Percentiles rank a stretch among this genome's conserved stretches.
These are phyloP conservation scores for Baronia brevicornis DNA, from an alignment of 2,888 invertebrate species.

Conservation along the genomic window DNA sequence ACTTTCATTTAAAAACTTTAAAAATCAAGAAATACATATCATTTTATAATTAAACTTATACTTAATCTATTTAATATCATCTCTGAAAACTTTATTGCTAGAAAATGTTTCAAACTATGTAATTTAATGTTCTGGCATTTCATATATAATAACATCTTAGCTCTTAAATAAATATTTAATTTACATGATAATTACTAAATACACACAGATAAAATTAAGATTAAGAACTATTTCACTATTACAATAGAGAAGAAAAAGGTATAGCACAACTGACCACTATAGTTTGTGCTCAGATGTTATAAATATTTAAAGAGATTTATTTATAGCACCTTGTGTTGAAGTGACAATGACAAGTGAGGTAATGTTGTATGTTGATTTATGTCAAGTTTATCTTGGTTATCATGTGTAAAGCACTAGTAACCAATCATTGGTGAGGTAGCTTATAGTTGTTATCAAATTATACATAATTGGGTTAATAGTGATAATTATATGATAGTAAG, in stretches of 20 bases:
- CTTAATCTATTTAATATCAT: too few relatives aligned
- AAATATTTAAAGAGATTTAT: conserved; percentile 33
- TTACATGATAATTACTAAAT: background rate
- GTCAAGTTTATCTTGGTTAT: conserved; percentile 67
- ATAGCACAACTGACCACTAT: conserved; percentile 15
- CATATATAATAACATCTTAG: background rate
- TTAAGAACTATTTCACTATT: background rate
- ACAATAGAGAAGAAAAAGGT: too few relatives aligned
- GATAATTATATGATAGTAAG: conserved; percentile 35
- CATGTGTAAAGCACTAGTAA: conserved; percentile 39
- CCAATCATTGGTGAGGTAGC: conserved; percentile 54
- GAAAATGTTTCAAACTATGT: too few relatives aligned
- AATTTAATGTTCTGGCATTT: background rate
- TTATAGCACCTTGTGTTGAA: conserved; percentile 41
- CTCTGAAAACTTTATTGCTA: too few relatives aligned
- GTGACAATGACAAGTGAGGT: conserved; percentile 67
- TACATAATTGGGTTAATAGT: conserved; percentile 38
- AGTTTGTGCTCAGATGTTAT: conserved; percentile 18
- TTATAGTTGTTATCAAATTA: conserved; percentile 40
- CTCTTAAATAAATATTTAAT: conserved; percentile 7
- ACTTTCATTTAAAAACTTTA: too few relatives aligned
- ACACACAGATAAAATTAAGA: background rate
- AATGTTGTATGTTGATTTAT: conserved; percentile 50
- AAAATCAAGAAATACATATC: too few relatives aligned
- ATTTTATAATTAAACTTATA: too few relatives aligned